Base-by-base conservation (phyloP, 2,113 vertebrate genomes). In the Egretta garzetta region DNA sequence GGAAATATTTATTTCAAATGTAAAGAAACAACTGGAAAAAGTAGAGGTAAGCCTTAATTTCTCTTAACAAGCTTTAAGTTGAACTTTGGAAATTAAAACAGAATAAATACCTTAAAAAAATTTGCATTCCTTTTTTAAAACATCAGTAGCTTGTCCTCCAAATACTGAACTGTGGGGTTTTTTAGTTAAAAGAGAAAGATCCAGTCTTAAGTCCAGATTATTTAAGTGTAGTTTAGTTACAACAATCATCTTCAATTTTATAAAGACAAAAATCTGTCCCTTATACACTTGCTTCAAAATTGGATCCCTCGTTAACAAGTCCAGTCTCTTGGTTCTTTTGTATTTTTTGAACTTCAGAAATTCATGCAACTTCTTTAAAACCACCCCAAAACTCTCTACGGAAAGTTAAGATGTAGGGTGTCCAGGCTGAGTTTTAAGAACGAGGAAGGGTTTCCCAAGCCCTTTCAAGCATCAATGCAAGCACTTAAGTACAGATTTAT, bases 11-110 rank as follows among this genome's bases (percentile, higher is more conserved):
- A 45, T 98, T 76, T 93, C 95, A 63, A 83, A 95, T 37, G 60
- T 98, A 70, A 93, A 95, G 88, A 83, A 97, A 73, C 95, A 98
- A 88, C 96, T 96, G 70, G 96, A 96, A 62, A 97, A 94, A 86
- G 74, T 87, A 32, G 79, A 98, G 96, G 98, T 98, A 88, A 97
- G 94, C 53, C 18, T 87, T 77, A 10, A 28, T 45, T 84, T 94
- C 19, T 86, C 56, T 72, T 27, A 49, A 47, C 3, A 12, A 76
- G 26, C 6, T 47, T 19, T 23, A 32, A 84, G 22, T 21, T 64
- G 8, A 76, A 68, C 12, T 72, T 79, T n/a, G 50, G 33, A 19
- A 55, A 33, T 30, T 4, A 52, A 62, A 92, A 2, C 9, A 53
- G 33, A 50, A 43, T 41, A n/a, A 79, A 55, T 55, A 63, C 12